Conservation (phyloP, 2,113 vertebrate species). For the Steatornis caripensis region DNA sequence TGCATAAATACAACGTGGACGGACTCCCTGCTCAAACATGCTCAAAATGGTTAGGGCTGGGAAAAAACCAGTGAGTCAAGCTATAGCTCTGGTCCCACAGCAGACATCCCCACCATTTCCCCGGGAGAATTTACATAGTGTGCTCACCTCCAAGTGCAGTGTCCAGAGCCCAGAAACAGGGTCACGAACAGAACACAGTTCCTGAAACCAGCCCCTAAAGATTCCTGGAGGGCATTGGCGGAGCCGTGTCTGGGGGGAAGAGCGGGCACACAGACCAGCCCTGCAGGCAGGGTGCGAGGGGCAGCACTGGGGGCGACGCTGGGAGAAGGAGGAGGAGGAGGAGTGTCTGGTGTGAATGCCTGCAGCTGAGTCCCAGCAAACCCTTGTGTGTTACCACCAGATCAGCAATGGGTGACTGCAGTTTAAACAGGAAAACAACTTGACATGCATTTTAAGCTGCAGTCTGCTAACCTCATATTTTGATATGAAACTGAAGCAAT, state of each 20-base stretch:
- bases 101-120: not conserved
- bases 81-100: not conserved
- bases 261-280: accelerated
- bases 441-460: not conserved
- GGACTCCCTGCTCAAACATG: not conserved
- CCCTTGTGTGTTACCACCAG: not conserved
- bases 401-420: not conserved
- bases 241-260: not conserved
- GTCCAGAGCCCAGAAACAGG: not conserved
- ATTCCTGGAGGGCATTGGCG: not conserved
- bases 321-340: not conserved
- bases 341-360: not conserved
- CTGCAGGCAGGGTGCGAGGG: not conserved
- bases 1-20: not conserved
- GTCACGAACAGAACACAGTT: not conserved
- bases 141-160: not conserved
- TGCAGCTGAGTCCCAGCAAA: not conserved
- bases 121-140: not conserved
- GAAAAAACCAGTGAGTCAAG: not conserved
- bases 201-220: not conserved
- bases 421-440: conserved; percentile 3
- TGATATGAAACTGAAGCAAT: conserved; percentile 21
- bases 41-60: not conserved
- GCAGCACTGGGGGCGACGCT: too few species aligned
- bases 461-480: not conserved